Conservation (phyloP, 2,888 invertebrate genomes). For the Morpho deidamia region DNA sequence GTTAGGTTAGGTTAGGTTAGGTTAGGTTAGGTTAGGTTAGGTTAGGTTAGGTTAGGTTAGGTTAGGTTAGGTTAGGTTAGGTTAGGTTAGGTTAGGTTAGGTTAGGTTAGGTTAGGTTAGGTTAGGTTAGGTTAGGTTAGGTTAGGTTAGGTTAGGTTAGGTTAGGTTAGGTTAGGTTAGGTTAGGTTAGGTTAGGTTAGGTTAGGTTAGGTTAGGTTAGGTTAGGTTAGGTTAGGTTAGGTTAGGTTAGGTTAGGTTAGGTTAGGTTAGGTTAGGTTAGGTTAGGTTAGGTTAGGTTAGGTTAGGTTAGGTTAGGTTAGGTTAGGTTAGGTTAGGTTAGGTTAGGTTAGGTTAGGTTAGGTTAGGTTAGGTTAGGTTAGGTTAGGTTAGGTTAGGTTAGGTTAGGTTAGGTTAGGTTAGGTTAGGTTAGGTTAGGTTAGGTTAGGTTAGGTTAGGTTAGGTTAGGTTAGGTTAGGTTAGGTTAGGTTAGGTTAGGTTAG, state of each 20-base stretch:
- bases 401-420: neutral
- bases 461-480: neutral
- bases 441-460: neutral
- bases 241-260: slow-evolving; percentile 2
- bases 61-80: slow-evolving; percentile 5
- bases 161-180: slow-evolving; percentile 6
- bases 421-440: neutral
- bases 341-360: slow-evolving; percentile 2
- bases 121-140: slow-evolving; percentile 3
- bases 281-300: slow-evolving; percentile 14
- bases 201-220: slow-evolving; percentile 1
- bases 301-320: slow-evolving; percentile 13
- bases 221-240: slow-evolving; percentile 2
- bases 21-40: slow-evolving; percentile 5
- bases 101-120: slow-evolving; percentile 5
- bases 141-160: neutral
- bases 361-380: neutral
- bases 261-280: slow-evolving; percentile 14
- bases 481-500: neutral
- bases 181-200: slow-evolving; percentile 3
- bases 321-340: slow-evolving; percentile 11
- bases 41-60: slow-evolving; percentile 5
- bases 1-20: slow-evolving; percentile 5
- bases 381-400: neutral
- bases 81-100: slow-evolving; percentile 5